These are phyloP conservation scores for Heliconius ismenius DNA, from an alignment of 2,888 invertebrate species.

Conservation along the genomic window DNA sequence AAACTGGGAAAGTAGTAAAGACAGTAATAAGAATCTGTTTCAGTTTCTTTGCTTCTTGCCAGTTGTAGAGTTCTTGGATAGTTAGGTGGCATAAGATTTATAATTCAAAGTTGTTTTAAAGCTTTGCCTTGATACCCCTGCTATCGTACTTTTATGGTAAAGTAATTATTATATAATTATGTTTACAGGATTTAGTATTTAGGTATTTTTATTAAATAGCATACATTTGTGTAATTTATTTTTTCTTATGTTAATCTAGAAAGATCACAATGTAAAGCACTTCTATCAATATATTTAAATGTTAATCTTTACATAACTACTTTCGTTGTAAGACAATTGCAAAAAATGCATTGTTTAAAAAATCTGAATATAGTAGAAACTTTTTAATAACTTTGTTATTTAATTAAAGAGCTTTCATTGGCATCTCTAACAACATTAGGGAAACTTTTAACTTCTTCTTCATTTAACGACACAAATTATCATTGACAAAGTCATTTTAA, in stretches of 20 bases:
- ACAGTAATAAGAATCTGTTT: constrained; percentile 18
- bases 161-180: background rate
- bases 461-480: constrained; percentile 27
- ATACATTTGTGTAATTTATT: background rate
- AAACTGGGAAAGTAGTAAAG: background rate
- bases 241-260: background rate
- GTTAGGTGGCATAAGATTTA: constrained; percentile 1
- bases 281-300: background rate
- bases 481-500: constrained; percentile 30
- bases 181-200: background rate
- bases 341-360: background rate
- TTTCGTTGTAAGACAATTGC: background rate
- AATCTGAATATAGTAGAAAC: background rate
- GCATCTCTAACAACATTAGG: background rate
- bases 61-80: constrained; percentile 5
- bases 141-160: background rate
- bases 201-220: background rate
- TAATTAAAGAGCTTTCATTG: background rate
- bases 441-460: constrained; percentile 23
- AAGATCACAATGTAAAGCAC: background rate
- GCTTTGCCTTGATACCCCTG: background rate
- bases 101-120: constrained; percentile 1
- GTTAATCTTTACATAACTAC: background rate
- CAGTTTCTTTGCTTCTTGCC: constrained; percentile 8
- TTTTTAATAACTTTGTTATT: background rate